Conservation (phyloP, 2,888 invertebrate species). For the Lasioglossum calceatum region DNA sequence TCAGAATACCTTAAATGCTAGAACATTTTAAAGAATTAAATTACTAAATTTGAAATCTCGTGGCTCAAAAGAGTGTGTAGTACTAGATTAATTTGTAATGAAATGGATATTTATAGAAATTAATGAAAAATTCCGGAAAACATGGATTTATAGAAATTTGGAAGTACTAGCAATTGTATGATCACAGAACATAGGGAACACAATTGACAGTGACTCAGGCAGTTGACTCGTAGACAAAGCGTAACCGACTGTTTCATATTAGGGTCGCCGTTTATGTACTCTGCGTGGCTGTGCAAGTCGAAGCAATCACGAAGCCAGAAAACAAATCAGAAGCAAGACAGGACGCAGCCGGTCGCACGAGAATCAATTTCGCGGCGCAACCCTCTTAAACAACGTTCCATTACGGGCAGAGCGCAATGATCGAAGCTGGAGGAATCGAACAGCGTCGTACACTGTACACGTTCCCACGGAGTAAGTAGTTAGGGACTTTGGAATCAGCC, state of each 20-base stretch:
- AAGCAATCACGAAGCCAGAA: constrained; percentile 2
- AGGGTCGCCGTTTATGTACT: constrained; percentile 3
- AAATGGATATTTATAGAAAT: not conserved
- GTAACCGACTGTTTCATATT: constrained; percentile 8
- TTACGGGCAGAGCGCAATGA: constrained; percentile 60
- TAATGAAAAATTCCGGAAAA: not conserved
- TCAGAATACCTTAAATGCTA: not conserved
- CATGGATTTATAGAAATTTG: not conserved
- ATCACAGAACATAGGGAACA: not conserved
- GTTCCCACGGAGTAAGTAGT: constrained; percentile 70
- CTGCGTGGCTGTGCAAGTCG: constrained; percentile 8
- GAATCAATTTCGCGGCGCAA: constrained; percentile 39
- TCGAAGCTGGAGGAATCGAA: constrained; percentile 57
- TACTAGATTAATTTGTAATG: not conserved
- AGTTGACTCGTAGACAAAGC: not conserved
- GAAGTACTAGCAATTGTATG: not conserved
- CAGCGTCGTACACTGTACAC: constrained; percentile 50
- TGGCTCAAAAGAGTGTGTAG: not conserved
- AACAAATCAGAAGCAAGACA: constrained; percentile 4
- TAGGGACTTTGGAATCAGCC: constrained; percentile 63
- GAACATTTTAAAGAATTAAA: not conserved
- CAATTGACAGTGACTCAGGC: not conserved
- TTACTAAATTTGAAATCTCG: not conserved
- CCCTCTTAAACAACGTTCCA: constrained; percentile 49
- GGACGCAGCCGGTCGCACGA: constrained; percentile 17